Base-by-base conservation (phyloP, 2,113 vertebrate species). In the Mustela lutreola region DNA sequence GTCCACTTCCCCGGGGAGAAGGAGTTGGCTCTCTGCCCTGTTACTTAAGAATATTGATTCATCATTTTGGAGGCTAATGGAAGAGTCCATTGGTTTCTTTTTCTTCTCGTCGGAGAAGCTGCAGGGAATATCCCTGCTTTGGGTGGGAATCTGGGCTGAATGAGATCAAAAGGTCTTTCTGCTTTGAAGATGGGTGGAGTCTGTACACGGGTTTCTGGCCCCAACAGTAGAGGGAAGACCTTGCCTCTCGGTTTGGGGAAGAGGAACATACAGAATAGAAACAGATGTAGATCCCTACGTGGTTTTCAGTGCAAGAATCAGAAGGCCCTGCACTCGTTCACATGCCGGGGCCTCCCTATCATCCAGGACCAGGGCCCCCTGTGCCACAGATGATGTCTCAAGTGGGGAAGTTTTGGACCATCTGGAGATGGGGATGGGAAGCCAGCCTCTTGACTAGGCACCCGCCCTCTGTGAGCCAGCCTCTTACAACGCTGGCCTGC, bases 21-120 rank as follows among this genome's bases (percentile, higher is more conserved):
- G 50, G 18, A 26, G 50, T n/a, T 62, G 84, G 39, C 82, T 70
- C 6, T 31, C 18, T 82, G 12, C 48, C 75, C 22, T 6, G 1
- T 94, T 53, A 19, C 39, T 97, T 94, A 56, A 89, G 81, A 90
- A 67, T 53, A 76, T 56, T 36, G 73, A 86, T 36, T 76, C 67
- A 42, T 15, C 79, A 42, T 78, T 95, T 86, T 70, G 33, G 80
- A 90, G 56, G 81, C 26, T 48, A 75, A 67, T 50, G 48, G 48
- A 73, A 93, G 36, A 82, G n/a, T 80, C 60, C 3, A 21, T 16
- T 93, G 58, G 18, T 39, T 91, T 65, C 63, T 86, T 56, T 53
- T 80, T 14, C 50, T 95, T 42, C 26, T 80, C 33, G 58, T 85
- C 28, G 0, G 26, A 65, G 91, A 80, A 88, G 45, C 78, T 45